These are phyloP conservation scores for Chrysolina haemoptera DNA, from an alignment of 2,888 invertebrate genomes.

Conservation along the genomic window DNA sequence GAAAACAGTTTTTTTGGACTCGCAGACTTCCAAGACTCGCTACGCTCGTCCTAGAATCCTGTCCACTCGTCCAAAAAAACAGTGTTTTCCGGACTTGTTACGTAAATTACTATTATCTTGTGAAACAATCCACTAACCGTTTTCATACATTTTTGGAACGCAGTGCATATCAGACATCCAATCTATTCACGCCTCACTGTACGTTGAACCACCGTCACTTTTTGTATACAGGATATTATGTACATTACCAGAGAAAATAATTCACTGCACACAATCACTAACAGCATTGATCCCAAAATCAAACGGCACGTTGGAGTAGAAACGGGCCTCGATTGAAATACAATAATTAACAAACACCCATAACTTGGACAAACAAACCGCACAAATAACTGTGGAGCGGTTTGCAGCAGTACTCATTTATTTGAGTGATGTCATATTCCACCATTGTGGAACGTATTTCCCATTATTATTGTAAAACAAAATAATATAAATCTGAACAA, in stretches of 20 bases:
- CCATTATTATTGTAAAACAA: too few relatives aligned
- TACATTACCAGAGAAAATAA: slow-evolving; percentile 18
- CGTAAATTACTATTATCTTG: too few relatives aligned
- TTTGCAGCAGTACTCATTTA: not conserved
- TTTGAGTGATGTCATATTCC: not conserved
- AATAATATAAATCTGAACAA: too few relatives aligned
- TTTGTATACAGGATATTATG: not conserved
- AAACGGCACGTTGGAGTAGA: slow-evolving; percentile 39
- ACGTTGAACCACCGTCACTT: not conserved
- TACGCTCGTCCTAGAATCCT: too few relatives aligned
- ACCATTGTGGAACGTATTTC: too few relatives aligned
- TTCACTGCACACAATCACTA: slow-evolving; percentile 38
- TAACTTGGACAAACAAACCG: slow-evolving; percentile 21
- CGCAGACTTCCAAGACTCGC: too few relatives aligned
- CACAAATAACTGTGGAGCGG: not conserved
- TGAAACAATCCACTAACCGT: not conserved
- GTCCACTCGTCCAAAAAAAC: too few relatives aligned
- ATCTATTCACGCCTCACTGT: not conserved
- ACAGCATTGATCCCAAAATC: slow-evolving; percentile 29
- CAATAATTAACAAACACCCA: slow-evolving; percentile 36
- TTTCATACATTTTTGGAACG: not conserved
- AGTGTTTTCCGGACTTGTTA: too few relatives aligned
- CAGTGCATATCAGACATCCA: not conserved
- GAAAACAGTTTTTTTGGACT: too few relatives aligned
- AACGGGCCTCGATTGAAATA: slow-evolving; percentile 41